Base-by-base conservation (phyloP, 2,888 invertebrate species). In the Tenthredo notha region DNA sequence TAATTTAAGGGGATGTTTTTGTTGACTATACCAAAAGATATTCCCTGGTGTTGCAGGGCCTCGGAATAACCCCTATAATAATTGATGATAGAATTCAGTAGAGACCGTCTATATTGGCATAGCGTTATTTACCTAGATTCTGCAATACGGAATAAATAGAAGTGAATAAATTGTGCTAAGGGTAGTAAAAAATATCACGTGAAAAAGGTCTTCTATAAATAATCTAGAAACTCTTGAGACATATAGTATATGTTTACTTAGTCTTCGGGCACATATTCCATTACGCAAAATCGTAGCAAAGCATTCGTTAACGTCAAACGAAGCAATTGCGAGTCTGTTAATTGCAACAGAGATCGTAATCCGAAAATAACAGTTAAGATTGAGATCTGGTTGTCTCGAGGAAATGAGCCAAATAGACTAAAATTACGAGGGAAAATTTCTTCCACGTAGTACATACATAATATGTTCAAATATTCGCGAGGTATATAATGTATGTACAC, bases 311-410 rank as follows among this genome's bases (percentile, higher is more conserved):
- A 6, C 33, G 15, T 67, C 33, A 0, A 18, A 67, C 7, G 15
- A 54, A n/a, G n/a, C 43, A 70, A 43, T 67, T 12, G 33, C 25
- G 43, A 40, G 43, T 74, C n/a, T 18, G 74, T 74, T 43, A 43
- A 74, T 74, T 74, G 74, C 43, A 29, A 25, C 43, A 43, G 15
- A 43, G 43, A 43, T 25, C 74, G 25, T 21, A 74, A 74, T 67
- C 33, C 74, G 74, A 74, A 74, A 74, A 74, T 74, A 74, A 74
- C 74, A 33, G 25, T 18, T 43, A 74, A 74, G 43, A 40, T 43
- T 74, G 25, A 7, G 74, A 43, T 40, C 74, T 25, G 21, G 74
- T 33, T 74, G 43, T 74, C 10, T 40, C 74, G 74, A n/a, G 21
- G 12, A n/a, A 43, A 12, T 43, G 43, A 74, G 74, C 74, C 74